phyloP scores from a whole-genome alignment of 2,113 vertebrate genomes.

The Carassius gibelio region DNA sequence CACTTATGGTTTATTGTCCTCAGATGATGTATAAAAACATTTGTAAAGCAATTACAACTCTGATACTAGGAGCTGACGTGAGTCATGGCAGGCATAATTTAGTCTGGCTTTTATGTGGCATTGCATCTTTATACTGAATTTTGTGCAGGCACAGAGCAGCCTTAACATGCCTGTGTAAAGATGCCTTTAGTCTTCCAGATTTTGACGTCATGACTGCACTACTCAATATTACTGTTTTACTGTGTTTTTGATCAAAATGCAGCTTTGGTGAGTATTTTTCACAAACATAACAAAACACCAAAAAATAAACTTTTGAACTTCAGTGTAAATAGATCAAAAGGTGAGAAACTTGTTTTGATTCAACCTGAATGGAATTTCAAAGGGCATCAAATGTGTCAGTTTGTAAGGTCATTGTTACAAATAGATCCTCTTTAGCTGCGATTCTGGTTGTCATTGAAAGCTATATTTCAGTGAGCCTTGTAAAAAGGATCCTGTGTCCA shows the following conservation, averaged over 20 bases:
- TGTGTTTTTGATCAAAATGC: neutral
- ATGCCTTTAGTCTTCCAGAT: too few species aligned
- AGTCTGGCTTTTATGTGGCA: neutral
- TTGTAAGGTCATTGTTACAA: slow-evolving; percentile 69
- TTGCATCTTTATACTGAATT: neutral
- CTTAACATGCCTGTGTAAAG: neutral
- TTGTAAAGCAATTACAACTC: neutral
- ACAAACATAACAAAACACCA: neutral
- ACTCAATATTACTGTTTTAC: neutral
- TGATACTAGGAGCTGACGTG: neutral
- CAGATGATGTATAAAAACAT: neutral
- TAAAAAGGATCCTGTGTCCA: slow-evolving; percentile 46
- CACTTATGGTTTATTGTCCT: too few species aligned
- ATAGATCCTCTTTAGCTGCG: slow-evolving; percentile 63
- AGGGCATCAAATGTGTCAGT: slow-evolving; percentile 55
- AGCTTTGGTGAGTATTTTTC: neutral
- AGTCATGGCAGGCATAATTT: neutral
- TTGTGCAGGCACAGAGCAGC: neutral
- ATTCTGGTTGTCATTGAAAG: slow-evolving; percentile 63
- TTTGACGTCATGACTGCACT: too few species aligned
- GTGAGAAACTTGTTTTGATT: neutral
- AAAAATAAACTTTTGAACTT: neutral
- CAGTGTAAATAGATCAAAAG: neutral
- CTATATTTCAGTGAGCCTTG: slow-evolving; percentile 61
- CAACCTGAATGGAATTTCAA: slow-evolving; percentile 42